Evolutionary conservation across 2,888 invertebrate genomes (phyloP).

Genomic region (Xestia rhomboidea): DNA sequence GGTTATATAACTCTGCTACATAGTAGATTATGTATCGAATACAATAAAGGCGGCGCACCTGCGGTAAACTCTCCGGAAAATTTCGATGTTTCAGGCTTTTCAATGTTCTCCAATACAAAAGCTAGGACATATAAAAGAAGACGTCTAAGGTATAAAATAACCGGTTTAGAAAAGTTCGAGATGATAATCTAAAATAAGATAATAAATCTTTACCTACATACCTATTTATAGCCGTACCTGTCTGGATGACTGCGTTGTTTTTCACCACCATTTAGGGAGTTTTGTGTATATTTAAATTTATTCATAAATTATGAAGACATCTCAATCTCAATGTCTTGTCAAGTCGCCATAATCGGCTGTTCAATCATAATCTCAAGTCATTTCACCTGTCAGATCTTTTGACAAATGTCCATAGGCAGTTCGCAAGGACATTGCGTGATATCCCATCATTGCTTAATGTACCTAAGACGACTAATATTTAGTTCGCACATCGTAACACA

Average conservation of each 20-base stretch:
- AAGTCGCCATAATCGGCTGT: background rate
- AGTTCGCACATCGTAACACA: slow-evolving; percentile 75
- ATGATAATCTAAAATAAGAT: background rate
- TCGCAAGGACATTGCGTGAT: slow-evolving; percentile 79
- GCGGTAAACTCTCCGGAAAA: slow-evolving; percentile 21
- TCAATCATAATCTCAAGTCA: background rate
- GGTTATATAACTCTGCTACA: slow-evolving; percentile 25
- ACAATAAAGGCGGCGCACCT: slow-evolving; percentile 41
- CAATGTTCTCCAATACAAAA: slow-evolving; percentile 29
- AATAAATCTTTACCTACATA: background rate
- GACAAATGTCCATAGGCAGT: slow-evolving; percentile 41
- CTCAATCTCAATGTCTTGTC: background rate
- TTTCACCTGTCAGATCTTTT: background rate
- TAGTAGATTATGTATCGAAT: slow-evolving; percentile 21
- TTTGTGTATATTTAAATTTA: background rate
- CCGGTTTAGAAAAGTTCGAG: slow-evolving; percentile 2
- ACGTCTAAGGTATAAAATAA: background rate
- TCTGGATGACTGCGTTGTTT: background rate
- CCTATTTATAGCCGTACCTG: background rate
- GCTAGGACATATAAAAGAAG: background rate
- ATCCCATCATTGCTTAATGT: slow-evolving; percentile 70
- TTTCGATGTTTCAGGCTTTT: slow-evolving; percentile 12
- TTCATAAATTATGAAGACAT: too few species aligned
- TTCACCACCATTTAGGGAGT: background rate
- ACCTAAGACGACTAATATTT: slow-evolving; percentile 70